A percentile compares a stretch with the other conserved stretches of the same genome.
These are phyloP conservation scores for Aplidium turbinatum DNA, from an alignment of 23 tunicate genomes.

Conservation along the genomic window DNA sequence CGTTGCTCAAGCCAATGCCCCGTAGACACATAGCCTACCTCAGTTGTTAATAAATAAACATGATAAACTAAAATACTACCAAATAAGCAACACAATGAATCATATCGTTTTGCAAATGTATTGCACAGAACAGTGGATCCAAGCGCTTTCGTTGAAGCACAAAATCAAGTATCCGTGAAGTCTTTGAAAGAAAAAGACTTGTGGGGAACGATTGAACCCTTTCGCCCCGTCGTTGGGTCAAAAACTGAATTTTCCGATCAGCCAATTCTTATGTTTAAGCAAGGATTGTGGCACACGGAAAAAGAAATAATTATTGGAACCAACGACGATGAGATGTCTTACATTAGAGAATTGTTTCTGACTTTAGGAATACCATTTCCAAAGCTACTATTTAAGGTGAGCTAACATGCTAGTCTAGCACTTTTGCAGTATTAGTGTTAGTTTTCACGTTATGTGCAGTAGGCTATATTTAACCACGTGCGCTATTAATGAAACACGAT, in stretches of 20 bases:
- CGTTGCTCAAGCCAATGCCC: too few relatives aligned
- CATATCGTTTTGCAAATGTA: too few relatives aligned
- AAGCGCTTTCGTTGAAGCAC: conserved; percentile 4
- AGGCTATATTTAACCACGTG: too few relatives aligned
- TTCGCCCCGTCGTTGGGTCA: conserved; percentile 81
- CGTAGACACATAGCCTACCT: too few relatives aligned
- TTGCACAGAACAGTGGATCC: conserved; percentile 26
- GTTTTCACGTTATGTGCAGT: too few relatives aligned
- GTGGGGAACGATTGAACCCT: conserved; percentile 68
- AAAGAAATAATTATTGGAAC: conserved; percentile 59
- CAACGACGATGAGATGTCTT: conserved; percentile 54
- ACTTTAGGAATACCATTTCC: conserved; percentile 9
- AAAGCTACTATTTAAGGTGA: conserved; percentile 43
- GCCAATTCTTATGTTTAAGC: conserved; percentile 56
- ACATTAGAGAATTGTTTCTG: conserved; percentile 12
- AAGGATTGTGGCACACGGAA: conserved; percentile 72
- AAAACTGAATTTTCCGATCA: conserved; percentile 72
- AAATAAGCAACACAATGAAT: too few relatives aligned
- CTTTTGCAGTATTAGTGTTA: too few relatives aligned
- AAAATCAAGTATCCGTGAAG: conserved; percentile 30
- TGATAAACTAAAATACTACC: not conserved
- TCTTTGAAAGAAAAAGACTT: conserved; percentile 36
- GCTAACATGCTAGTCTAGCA: not conserved
- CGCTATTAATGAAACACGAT: too few relatives aligned
- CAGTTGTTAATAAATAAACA: not conserved